phyloP scores from a whole-genome alignment of 2,113 vertebrate species.

The Todiramphus chloris region DNA sequence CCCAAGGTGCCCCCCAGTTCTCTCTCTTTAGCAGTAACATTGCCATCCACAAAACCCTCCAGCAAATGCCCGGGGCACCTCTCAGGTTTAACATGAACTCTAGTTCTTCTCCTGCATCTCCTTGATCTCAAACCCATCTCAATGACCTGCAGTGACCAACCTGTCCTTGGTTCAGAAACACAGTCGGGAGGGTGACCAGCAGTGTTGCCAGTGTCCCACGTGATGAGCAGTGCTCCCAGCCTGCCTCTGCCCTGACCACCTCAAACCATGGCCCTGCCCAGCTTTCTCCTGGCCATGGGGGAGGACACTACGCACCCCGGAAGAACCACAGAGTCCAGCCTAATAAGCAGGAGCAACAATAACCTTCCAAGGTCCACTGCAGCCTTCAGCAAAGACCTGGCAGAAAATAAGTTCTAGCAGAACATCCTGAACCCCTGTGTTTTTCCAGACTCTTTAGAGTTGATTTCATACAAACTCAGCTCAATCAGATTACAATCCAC shows the following conservation, averaged over 20 bases:
- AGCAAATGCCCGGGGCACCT: background rate
- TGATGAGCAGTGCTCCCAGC: background rate
- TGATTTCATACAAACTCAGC: background rate
- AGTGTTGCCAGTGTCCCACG: rapidly evolving
- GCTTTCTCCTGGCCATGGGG: background rate
- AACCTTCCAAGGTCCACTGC: background rate
- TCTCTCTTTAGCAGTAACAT: background rate
- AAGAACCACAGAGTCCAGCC: background rate
- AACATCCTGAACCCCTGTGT: background rate
- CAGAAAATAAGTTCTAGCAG: background rate
- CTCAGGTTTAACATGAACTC: background rate
- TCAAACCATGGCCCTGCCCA: background rate
- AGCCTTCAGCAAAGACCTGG: background rate
- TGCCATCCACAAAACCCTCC: background rate
- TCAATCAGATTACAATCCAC: background rate
- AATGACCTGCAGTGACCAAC: background rate
- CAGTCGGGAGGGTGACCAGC: background rate
- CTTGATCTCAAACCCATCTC: background rate
- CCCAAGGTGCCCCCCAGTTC: background rate
- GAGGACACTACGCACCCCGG: background rate
- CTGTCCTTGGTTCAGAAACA: background rate
- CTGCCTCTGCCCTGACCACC: background rate
- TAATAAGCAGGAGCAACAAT: background rate
- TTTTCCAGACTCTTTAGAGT: background rate
- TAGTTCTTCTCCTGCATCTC: background rate